These are phyloP conservation scores for Scrobipalpa costella DNA, from an alignment of 2,888 invertebrate genomes.

Conservation along the genomic window DNA sequence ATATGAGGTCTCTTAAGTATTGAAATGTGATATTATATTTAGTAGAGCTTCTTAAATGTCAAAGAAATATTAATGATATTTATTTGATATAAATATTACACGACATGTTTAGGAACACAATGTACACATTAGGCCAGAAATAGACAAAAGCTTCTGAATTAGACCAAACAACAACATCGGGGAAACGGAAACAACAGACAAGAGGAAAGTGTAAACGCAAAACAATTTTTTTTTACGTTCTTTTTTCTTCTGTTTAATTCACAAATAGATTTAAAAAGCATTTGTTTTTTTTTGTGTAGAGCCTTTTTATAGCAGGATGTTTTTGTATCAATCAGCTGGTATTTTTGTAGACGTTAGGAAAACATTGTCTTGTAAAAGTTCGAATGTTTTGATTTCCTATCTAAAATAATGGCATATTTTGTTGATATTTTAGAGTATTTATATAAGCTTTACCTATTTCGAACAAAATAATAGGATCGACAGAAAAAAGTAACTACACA, in stretches of 20 bases:
- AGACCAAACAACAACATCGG: conserved; percentile 13
- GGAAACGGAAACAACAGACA: conserved; percentile 34
- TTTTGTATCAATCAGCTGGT: conserved; percentile 6
- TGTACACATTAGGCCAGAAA: too few species aligned
- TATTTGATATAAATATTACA: too few species aligned
- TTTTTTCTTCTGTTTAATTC: conserved; percentile 20
- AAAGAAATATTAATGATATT: too few species aligned
- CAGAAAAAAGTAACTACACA: too few species aligned
- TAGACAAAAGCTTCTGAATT: conserved; percentile 21
- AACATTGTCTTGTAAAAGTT: background rate
- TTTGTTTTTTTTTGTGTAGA: conserved; percentile 6
- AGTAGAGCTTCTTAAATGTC: too few species aligned
- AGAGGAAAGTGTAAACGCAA: conserved; percentile 35
- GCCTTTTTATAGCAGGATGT: background rate
- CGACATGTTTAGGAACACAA: too few species aligned
- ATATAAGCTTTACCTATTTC: background rate
- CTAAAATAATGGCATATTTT: background rate
- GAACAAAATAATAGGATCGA: too few species aligned
- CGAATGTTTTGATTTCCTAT: background rate
- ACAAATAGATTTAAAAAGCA: conserved; percentile 16
- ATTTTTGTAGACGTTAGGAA: background rate
- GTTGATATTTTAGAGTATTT: background rate
- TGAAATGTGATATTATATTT: too few species aligned
- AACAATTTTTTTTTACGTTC: conserved; percentile 36
- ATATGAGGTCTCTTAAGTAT: too few species aligned